Evolutionary conservation across 92 coral and sea anemone species (phyloP).

Genomic region (Umimayanthus kanabou): DNA sequence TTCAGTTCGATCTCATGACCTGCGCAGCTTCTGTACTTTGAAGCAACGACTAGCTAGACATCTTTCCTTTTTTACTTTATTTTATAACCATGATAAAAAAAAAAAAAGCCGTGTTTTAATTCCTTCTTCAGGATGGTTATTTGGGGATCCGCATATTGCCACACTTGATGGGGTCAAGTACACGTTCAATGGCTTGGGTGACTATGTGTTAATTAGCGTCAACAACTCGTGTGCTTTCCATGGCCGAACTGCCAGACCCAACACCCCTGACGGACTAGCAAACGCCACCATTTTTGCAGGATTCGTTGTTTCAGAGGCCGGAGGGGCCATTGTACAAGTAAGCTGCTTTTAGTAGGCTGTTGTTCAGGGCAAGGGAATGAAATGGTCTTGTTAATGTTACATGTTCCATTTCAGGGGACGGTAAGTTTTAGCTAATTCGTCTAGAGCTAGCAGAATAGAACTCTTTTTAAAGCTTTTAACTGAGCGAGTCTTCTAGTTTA

Average conservation of each 20-base stretch:
- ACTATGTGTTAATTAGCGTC: slow-evolving; percentile 54
- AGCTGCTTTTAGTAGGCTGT: neutral
- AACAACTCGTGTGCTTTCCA: slow-evolving; percentile 59
- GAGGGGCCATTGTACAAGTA: slow-evolving; percentile 67
- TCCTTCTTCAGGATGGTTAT: slow-evolving; percentile 51
- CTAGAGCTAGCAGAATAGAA: too few relatives aligned
- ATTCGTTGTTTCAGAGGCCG: slow-evolving; percentile 57
- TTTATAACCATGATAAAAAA: too few relatives aligned
- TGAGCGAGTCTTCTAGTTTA: too few relatives aligned
- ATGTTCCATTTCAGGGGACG: too few relatives aligned
- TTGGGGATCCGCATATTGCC: slow-evolving; percentile 81
- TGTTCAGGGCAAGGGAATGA: too few relatives aligned
- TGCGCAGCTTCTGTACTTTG: neutral
- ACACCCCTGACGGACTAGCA: slow-evolving; percentile 40
- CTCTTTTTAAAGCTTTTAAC: too few relatives aligned
- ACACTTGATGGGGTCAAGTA: slow-evolving; percentile 70
- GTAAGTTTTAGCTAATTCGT: too few relatives aligned
- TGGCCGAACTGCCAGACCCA: slow-evolving; percentile 62
- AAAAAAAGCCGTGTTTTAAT: neutral
- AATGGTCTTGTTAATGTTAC: too few relatives aligned
- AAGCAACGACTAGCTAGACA: neutral
- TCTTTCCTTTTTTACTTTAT: too few relatives aligned
- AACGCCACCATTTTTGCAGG: slow-evolving; percentile 85
- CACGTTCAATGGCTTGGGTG: slow-evolving; percentile 84
- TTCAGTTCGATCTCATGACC: too few relatives aligned